These are phyloP conservation scores for Lophius americanus DNA, from an alignment of 2,797 vertebrate genomes.

Conservation along the genomic window DNA sequence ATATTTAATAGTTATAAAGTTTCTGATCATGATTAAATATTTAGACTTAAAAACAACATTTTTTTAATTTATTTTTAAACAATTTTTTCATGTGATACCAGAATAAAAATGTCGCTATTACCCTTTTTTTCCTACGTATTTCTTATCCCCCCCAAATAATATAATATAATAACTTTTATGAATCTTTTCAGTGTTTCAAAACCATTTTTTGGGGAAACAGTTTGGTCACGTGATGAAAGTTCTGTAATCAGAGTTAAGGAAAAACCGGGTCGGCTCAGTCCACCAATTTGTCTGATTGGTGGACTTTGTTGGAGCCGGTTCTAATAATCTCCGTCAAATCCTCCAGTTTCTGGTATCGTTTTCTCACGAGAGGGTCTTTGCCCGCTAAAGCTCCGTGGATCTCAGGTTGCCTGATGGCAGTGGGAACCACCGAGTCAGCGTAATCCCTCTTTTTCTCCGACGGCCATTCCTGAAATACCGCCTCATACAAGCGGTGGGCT, in stretches of 20 bases:
- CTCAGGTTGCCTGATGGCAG: constrained; percentile 78
- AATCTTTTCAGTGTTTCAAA: neutral
- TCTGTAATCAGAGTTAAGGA: constrained; percentile 4
- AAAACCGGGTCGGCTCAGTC: constrained; percentile 37
- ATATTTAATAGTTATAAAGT: too few relatives aligned
- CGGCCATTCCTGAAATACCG: constrained; percentile 62
- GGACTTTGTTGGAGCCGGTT: constrained; percentile 73
- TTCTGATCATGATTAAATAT: too few relatives aligned
- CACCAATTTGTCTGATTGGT: constrained; percentile 77
- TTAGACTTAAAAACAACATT: too few relatives aligned
- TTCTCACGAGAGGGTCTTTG: constrained; percentile 83
- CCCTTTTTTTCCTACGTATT: too few relatives aligned
- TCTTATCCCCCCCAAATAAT: too few relatives aligned
- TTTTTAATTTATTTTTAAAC: too few relatives aligned
- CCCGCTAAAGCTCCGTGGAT: constrained; percentile 75
- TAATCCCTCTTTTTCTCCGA: constrained; percentile 77
- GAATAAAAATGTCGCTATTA: too few relatives aligned
- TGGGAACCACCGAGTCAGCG: constrained; percentile 62
- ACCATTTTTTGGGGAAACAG: neutral
- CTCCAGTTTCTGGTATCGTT: constrained; percentile 74
- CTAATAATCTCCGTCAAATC: constrained; percentile 77
- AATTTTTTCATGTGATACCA: too few relatives aligned
- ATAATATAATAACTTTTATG: too few relatives aligned
- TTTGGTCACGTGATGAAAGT: neutral
- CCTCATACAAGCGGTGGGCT: constrained; percentile 42